Conservation (phyloP, 2,888 invertebrate species). For the Phengaris alcon region DNA sequence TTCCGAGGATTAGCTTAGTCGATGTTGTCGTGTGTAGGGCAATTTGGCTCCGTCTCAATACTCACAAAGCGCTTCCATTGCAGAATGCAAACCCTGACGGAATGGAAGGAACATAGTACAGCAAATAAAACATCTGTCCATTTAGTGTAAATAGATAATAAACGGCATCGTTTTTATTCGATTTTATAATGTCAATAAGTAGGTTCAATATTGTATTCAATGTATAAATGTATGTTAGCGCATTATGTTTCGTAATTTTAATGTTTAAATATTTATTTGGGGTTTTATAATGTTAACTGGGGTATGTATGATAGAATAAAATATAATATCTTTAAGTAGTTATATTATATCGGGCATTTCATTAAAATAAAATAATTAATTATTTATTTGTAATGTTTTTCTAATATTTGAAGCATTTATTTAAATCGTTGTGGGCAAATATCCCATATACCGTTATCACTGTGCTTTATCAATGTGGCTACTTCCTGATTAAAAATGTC, state of each 20-base stretch:
- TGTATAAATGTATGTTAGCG: slow-evolving; percentile 28
- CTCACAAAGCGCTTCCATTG: slow-evolving; percentile 73
- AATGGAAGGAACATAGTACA: slow-evolving; percentile 69
- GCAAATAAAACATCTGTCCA: slow-evolving; percentile 59
- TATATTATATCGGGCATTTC: background rate
- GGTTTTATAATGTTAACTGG: slow-evolving; percentile 14
- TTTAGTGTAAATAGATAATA: slow-evolving; percentile 50
- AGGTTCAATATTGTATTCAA: slow-evolving; percentile 26
- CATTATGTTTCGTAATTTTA: slow-evolving; percentile 9
- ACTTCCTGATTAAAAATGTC: background rate
- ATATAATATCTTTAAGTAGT: background rate
- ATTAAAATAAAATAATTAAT: background rate
- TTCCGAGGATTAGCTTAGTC: slow-evolving; percentile 55
- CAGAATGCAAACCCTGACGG: slow-evolving; percentile 72
- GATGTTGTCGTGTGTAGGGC: slow-evolving; percentile 68
- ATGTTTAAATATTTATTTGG: background rate
- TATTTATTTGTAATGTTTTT: background rate
- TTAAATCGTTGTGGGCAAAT: background rate
- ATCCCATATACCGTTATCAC: background rate
- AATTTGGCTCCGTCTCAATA: slow-evolving; percentile 42
- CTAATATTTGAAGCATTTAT: slow-evolving; percentile 12
- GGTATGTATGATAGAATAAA: background rate
- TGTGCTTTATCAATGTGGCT: background rate
- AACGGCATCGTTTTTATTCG: slow-evolving; percentile 39
- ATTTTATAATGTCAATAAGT: slow-evolving; percentile 27